Percentiles rank a stretch among this genome's conserved stretches.
phyloP scores from a whole-genome alignment of 2,113 vertebrate species.

The Numida meleagris region DNA sequence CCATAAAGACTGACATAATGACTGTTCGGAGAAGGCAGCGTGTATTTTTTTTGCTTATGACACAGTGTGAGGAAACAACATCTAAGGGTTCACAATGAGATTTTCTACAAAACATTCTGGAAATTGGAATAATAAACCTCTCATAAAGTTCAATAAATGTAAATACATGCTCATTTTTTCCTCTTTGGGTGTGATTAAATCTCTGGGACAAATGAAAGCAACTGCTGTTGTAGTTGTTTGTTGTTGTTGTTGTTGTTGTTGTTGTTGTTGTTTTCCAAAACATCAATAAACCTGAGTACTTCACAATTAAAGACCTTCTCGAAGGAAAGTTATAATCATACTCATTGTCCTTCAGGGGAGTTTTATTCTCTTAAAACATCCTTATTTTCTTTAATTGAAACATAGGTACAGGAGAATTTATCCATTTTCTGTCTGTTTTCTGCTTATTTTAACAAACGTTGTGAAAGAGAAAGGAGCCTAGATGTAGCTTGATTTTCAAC shows the following conservation, averaged over 20 bases:
- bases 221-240: too few species aligned
- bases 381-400: background rate
- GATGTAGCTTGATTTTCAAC: background rate
- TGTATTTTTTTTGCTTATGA: background rate
- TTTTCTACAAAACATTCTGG: background rate
- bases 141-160: background rate
- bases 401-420: background rate
- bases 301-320: constrained; percentile 36
- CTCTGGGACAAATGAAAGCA: constrained; percentile 19
- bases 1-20: background rate
- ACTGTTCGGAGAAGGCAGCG: background rate
- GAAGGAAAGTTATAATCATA: background rate
- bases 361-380: constrained; percentile 1
- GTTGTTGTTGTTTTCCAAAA: background rate
- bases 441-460: background rate
- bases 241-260: background rate
- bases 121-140: background rate
- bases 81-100: background rate
- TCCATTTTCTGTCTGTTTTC: background rate
- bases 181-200: background rate
- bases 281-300: background rate
- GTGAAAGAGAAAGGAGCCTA: background rate
- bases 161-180: background rate
- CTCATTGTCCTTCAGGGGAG: background rate
- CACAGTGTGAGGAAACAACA: background rate